Conservation (phyloP, 2,797 vertebrate species). For the Antennarius maculatus region DNA sequence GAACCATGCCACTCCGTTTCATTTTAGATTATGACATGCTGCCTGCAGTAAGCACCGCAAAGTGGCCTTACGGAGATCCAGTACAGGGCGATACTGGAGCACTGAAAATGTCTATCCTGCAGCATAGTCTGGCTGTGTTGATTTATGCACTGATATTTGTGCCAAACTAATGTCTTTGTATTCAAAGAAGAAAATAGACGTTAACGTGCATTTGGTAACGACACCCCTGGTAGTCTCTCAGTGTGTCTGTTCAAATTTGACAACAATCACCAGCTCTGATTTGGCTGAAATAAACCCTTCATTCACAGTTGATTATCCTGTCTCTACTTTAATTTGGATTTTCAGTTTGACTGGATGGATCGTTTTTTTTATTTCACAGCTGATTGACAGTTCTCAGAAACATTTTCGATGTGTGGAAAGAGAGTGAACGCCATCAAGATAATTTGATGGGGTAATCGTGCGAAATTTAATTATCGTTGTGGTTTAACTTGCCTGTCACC, state of each 20-base stretch:
- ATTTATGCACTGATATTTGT: not conserved
- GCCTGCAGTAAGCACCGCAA: not conserved
- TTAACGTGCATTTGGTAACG: too few relatives aligned
- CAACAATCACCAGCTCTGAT: too few relatives aligned
- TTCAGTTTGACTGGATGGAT: not conserved
- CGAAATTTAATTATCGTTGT: not conserved
- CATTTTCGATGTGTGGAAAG: not conserved
- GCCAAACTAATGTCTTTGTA: not conserved
- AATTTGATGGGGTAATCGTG: not conserved
- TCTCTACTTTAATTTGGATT: not conserved
- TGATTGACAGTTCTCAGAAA: constrained; percentile 4
- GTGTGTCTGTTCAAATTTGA: too few relatives aligned
- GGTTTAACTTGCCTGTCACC: not conserved
- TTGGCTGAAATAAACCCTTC: too few relatives aligned
- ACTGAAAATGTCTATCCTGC: fast-evolving
- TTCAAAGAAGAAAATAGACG: too few relatives aligned
- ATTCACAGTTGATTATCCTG: too few relatives aligned
- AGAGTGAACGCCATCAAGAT: not conserved
- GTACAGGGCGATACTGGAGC: constrained; percentile 29
- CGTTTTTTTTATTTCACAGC: not conserved
- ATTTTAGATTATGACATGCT: constrained; percentile 2
- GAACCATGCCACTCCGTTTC: not conserved
- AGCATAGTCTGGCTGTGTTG: not conserved
- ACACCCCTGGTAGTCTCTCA: too few relatives aligned
- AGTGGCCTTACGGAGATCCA: not conserved